phyloP scores from a whole-genome alignment of 1,140 invertebrate genomes.

The Oncopeltus fasciatus region DNA sequence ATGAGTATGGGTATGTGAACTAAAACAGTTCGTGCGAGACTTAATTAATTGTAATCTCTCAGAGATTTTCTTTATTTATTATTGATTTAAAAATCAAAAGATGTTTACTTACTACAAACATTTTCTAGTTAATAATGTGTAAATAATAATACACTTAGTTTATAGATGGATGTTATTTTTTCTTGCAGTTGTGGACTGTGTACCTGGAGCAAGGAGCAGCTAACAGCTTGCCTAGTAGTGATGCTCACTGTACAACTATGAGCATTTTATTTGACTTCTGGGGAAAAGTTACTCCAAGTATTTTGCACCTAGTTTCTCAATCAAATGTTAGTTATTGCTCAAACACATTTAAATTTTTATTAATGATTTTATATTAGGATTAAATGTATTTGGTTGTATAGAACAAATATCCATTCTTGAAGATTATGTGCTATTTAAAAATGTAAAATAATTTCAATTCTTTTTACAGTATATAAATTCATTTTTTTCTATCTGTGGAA shows the following conservation, averaged over 20 bases:
- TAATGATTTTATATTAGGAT: background rate
- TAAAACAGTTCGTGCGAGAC: too few species aligned
- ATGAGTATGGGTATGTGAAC: too few species aligned
- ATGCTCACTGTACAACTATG: conserved; percentile 54
- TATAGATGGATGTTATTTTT: too few species aligned
- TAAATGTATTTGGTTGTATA: background rate
- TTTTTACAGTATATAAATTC: too few species aligned
- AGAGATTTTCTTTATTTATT: too few species aligned
- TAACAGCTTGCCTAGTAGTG: conserved; percentile 44
- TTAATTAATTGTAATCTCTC: too few species aligned
- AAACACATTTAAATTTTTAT: background rate
- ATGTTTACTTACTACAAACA: too few species aligned
- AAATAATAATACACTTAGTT: too few species aligned
- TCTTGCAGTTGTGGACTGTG: conserved; percentile 80
- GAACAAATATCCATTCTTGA: background rate
- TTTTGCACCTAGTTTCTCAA: conserved; percentile 83
- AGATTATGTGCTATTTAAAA: background rate
- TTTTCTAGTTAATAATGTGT: too few species aligned
- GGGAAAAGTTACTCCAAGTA: conserved; percentile 90
- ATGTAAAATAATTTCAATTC: background rate
- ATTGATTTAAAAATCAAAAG: too few species aligned
- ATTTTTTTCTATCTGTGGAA: too few species aligned
- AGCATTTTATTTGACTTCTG: conserved; percentile 94
- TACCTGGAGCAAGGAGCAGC: conserved; percentile 84
- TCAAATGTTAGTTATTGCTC: conserved; percentile 65